A percentile compares a stretch with the other conserved stretches of the same genome.
Evolutionary conservation across 2,797 vertebrate genomes (phyloP).

Genomic region (Siniperca undulata): DNA sequence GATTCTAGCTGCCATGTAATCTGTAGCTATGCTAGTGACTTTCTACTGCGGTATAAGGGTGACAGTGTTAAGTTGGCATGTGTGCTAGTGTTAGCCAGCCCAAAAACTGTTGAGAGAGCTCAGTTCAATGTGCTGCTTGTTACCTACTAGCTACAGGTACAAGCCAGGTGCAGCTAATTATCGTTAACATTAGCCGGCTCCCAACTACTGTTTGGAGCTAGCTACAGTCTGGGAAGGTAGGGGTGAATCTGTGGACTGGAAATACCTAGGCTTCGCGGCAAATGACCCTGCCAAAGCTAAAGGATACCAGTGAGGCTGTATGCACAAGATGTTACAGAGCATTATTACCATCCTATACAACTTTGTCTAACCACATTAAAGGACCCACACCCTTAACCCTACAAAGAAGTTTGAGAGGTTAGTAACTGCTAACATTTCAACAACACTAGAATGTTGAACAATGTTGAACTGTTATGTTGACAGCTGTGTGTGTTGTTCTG

Average conservation of each 20-base stretch:
- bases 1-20: not conserved
- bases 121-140: not conserved
- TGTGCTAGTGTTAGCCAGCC: not conserved
- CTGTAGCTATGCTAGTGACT: not conserved
- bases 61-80: not conserved
- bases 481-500: not conserved
- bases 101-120: not conserved
- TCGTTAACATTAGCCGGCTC: not conserved
- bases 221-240: not conserved
- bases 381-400: not conserved
- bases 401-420: not conserved
- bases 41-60: too few relatives aligned
- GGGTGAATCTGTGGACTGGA: not conserved
- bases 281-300: not conserved
- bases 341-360: not conserved
- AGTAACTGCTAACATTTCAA: not conserved
- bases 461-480: not conserved
- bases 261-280: not conserved
- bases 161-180: constrained; percentile 1
- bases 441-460: not conserved
- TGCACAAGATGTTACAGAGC: not conserved
- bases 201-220: not conserved
- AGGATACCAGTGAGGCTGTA: not conserved
- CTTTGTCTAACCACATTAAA: not conserved
- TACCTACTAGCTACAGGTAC: not conserved